phyloP scores from a whole-genome alignment of 2,888 invertebrate species.

The Lasiommata megera region DNA sequence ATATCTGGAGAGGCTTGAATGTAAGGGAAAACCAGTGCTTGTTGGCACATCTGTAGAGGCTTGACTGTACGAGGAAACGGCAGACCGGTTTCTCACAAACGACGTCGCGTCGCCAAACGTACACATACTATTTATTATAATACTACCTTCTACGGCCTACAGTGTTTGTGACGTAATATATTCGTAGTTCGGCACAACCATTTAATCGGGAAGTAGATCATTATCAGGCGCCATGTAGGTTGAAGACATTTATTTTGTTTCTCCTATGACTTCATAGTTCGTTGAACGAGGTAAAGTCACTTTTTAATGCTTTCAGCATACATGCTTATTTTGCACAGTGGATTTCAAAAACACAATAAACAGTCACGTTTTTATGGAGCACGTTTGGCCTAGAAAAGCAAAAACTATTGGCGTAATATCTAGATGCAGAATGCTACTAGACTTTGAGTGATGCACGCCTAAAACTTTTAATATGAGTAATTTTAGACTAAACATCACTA shows the following conservation, averaged over 20 bases:
- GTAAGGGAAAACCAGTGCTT: slow-evolving; percentile 64
- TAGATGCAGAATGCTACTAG: too few species aligned
- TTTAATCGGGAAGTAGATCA: slow-evolving; percentile 9
- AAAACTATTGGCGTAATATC: too few species aligned
- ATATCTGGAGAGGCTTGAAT: slow-evolving; percentile 3
- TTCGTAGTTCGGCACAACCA: neutral
- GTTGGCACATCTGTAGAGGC: slow-evolving; percentile 3
- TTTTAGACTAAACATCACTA: too few species aligned
- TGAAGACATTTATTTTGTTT: neutral
- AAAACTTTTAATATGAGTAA: too few species aligned
- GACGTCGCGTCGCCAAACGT: slow-evolving; percentile 53
- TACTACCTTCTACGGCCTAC: slow-evolving; percentile 47
- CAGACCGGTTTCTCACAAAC: slow-evolving; percentile 53
- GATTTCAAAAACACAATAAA: too few species aligned
- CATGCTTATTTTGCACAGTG: too few species aligned
- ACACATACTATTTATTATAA: slow-evolving; percentile 61
- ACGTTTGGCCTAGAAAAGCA: too few species aligned
- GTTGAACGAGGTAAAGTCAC: neutral
- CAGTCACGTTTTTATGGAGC: too few species aligned
- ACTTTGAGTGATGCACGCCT: too few species aligned
- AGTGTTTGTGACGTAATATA: slow-evolving; percentile 26
- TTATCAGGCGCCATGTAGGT: slow-evolving; percentile 1
- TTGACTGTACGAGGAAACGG: slow-evolving; percentile 55
- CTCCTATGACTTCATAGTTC: neutral
- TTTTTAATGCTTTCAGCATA: neutral